Conservation (phyloP, 2,113 vertebrate species). For the Hystrix brachyura region DNA sequence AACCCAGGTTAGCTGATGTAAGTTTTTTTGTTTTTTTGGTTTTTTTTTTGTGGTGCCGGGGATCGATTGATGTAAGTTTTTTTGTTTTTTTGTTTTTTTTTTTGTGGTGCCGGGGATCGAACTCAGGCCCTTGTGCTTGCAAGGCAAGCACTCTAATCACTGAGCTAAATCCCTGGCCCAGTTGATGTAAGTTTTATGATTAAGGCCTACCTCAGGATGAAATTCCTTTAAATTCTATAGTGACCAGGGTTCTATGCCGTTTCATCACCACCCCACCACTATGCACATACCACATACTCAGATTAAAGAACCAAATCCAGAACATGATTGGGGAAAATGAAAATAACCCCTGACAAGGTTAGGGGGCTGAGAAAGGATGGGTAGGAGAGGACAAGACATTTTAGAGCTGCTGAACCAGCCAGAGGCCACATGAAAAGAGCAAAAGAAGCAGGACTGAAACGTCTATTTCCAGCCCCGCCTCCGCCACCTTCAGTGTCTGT, state of each 20-base stretch:
- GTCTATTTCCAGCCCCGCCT: neutral
- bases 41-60: too few species aligned
- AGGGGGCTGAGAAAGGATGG: neutral
- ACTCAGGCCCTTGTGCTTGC: too few species aligned
- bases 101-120: too few species aligned
- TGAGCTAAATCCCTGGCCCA: too few species aligned
- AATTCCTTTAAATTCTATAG: neutral
- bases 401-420: slow-evolving; percentile 36
- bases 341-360: neutral
- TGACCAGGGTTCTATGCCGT: neutral
- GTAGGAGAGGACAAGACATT: neutral
- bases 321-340: neutral
- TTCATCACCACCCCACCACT: neutral
- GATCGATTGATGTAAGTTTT: neutral
- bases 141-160: too few species aligned
- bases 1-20: neutral
- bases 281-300: neutral
- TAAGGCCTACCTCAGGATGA: slow-evolving; percentile 2
- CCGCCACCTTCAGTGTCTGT: neutral
- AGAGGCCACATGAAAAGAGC: neutral
- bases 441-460: neutral
- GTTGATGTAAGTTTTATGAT: neutral
- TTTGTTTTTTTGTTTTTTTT: too few species aligned
- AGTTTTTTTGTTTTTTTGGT: too few species aligned
- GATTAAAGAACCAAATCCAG: neutral